phyloP scores from a whole-genome alignment of 2,113 vertebrate genomes.

The Semicossyphus pulcher region DNA sequence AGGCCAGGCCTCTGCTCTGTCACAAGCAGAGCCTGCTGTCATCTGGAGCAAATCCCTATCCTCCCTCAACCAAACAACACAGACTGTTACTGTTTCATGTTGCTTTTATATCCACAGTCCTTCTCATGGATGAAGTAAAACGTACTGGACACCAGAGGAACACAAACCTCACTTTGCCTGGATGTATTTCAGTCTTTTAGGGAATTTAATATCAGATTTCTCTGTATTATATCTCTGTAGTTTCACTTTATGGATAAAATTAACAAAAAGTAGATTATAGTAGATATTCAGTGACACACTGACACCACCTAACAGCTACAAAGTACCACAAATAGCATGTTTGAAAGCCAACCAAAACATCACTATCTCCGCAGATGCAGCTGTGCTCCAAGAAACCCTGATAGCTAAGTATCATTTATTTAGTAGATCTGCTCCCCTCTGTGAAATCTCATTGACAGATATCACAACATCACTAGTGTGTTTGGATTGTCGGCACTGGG shows the following conservation, averaged over 20 bases:
- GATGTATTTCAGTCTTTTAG: background rate
- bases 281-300: too few relatives aligned
- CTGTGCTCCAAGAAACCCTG: conserved; percentile 58
- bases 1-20: conserved; percentile 74
- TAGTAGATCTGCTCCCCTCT: conserved; percentile 37
- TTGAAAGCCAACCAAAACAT: conserved; percentile 57
- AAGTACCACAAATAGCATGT: background rate
- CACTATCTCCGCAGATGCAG: conserved; percentile 46
- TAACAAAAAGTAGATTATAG: conserved; percentile 10
- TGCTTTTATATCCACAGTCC: conserved; percentile 22
- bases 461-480: conserved; percentile 46
- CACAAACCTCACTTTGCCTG: background rate
- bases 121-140: conserved; percentile 23
- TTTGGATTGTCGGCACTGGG: conserved; percentile 39
- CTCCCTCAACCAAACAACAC: conserved; percentile 55
- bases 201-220: background rate
- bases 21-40: conserved; percentile 69
- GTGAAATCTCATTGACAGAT: conserved; percentile 57
- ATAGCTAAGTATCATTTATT: conserved; percentile 71
- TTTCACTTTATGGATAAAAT: conserved; percentile 16
- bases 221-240: background rate
- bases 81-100: conserved; percentile 36
- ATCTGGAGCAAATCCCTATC: conserved; percentile 65
- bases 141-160: conserved; percentile 4
- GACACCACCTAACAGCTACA: background rate